phyloP scores from a whole-genome alignment of 2,797 vertebrate species.

The Valencia hispanica region DNA sequence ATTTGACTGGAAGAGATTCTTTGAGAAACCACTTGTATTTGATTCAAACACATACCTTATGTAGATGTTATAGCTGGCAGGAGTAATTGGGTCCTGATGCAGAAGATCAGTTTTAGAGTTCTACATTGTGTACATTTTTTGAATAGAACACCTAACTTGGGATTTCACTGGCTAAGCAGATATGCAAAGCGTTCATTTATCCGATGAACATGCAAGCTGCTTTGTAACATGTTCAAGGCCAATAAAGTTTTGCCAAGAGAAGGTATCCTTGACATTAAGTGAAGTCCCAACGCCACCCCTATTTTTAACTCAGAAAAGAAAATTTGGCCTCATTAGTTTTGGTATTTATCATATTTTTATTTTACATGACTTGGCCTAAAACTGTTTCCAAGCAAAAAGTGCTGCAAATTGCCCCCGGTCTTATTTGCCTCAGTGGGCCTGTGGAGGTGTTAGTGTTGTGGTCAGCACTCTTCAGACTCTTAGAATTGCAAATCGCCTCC shows the following conservation, averaged over 20 bases:
- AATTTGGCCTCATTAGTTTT: slow-evolving; percentile 79
- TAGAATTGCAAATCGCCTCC: slow-evolving; percentile 83
- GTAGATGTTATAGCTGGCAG: slow-evolving; percentile 88
- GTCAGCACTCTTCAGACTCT: slow-evolving; percentile 83
- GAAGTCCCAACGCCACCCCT: slow-evolving; percentile 52
- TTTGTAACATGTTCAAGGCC: slow-evolving; percentile 71
- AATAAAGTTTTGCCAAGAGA: slow-evolving; percentile 64
- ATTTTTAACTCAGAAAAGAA: slow-evolving; percentile 74
- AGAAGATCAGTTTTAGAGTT: slow-evolving; percentile 84
- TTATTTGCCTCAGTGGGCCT: slow-evolving; percentile 81
- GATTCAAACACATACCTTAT: slow-evolving; percentile 81
- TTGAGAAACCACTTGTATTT: slow-evolving; percentile 81
- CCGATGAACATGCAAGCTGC: slow-evolving; percentile 50
- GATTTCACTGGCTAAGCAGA: slow-evolving; percentile 68
- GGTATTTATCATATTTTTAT: slow-evolving; percentile 81
- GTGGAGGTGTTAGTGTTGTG: slow-evolving; percentile 78
- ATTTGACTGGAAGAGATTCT: slow-evolving; percentile 90
- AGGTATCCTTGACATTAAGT: slow-evolving; percentile 70
- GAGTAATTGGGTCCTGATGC: slow-evolving; percentile 96
- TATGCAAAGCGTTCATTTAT: slow-evolving; percentile 74
- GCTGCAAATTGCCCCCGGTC: slow-evolving; percentile 77
- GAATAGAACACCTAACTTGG: slow-evolving; percentile 36
- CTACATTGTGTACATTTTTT: slow-evolving; percentile 36
- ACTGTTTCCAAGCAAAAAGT: slow-evolving; percentile 73
- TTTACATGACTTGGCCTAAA: slow-evolving; percentile 81